Percentiles rank a stretch among this genome's conserved stretches.
Evolutionary conservation across 2,113 vertebrate species (phyloP).

Genomic region (Brachyistius frenatus): DNA sequence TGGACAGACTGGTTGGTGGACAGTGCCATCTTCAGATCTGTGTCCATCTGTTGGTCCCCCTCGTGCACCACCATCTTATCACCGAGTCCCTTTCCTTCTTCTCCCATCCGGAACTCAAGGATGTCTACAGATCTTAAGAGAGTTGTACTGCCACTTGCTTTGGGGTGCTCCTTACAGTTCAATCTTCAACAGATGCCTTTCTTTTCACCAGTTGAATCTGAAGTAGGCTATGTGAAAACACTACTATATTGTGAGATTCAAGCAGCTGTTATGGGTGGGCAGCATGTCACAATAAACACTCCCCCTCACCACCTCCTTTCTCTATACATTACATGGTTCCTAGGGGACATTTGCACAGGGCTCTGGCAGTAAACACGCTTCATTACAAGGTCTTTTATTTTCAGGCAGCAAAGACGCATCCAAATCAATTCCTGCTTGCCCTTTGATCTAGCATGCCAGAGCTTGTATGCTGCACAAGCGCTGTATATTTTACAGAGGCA

Average conservation of each 20-base stretch:
- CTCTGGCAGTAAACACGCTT: slow-evolving; percentile 61
- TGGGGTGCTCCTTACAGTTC: slow-evolving; percentile 3
- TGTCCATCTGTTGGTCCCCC: too few relatives aligned
- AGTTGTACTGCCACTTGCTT: not conserved
- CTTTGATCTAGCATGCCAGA: slow-evolving; percentile 59
- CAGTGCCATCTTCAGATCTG: too few relatives aligned
- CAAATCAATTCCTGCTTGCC: slow-evolving; percentile 65
- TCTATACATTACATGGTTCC: slow-evolving; percentile 54
- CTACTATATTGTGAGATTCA: slow-evolving; percentile 21
- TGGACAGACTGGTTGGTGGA: not conserved
- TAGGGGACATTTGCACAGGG: slow-evolving; percentile 42
- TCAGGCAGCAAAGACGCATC: slow-evolving; percentile 51
- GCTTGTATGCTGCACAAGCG: slow-evolving; percentile 22
- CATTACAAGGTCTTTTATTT: slow-evolving; percentile 73
- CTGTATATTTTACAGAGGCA: slow-evolving; percentile 27
- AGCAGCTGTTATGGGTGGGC: slow-evolving; percentile 29
- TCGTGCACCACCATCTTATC: too few relatives aligned
- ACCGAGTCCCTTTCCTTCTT: too few relatives aligned
- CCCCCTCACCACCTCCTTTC: not conserved
- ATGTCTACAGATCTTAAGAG: slow-evolving; percentile 1
- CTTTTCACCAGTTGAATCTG: slow-evolving; percentile 18
- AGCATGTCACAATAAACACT: slow-evolving; percentile 39
- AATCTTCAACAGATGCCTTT: not conserved
- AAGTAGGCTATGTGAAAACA: slow-evolving; percentile 7
- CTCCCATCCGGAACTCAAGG: too few relatives aligned